Evolutionary conservation across 2,113 vertebrate genomes (phyloP), one percentile per base, ranked within the genome.

Genomic region (Phalacrocorax carbo): DNA sequence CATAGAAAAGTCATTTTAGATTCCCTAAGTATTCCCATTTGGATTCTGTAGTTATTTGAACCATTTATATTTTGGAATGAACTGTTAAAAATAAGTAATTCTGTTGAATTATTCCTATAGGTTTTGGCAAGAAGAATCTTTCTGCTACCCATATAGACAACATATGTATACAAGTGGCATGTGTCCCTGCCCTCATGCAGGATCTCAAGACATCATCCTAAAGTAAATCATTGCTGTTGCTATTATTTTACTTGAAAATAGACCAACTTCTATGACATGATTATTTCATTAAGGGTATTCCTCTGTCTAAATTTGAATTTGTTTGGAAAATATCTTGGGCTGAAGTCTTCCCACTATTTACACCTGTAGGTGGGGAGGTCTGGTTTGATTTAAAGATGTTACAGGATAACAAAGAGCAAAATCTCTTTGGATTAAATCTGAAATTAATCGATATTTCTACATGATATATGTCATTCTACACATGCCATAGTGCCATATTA

Each of bases 1-100:
- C 32, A 72, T 6, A 52, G 51, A 92, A 89, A 87, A 95, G 54
- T 52, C 34, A 78, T 34, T 57, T 88, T 51, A 79, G n/a, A 27
- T 93, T 95, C 32, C 32, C 81, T 76, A 75, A 79, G 46, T 79
- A 93, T 96, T 77, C 90, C 83, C 73, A 65, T 52, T 81, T 83
- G 77, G 34, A 91, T 92, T 88, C 64, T 49, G 68, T 44, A 71
- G 15, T 80, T 88, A 89, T 83, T 92, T 70, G n/a, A 93, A 51
- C 29, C 49, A 23, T 64, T 71, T 90, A 82, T 82, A 93, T 82
- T 94, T 87, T 94, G 82, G 49, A 89, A 90, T 13, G 21, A 80
- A 58, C 57, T 55, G 7, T 78, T 92, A 69, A 94, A 93, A 96
- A 40, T 52, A 76, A 95, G 21, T 55, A 82, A 90, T 85, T 88